Percentiles rank a stretch among this genome's conserved stretches.
These are phyloP conservation scores for Drosophila truncata DNA, from an alignment of 1,140 invertebrate species.

Conservation along the genomic window DNA sequence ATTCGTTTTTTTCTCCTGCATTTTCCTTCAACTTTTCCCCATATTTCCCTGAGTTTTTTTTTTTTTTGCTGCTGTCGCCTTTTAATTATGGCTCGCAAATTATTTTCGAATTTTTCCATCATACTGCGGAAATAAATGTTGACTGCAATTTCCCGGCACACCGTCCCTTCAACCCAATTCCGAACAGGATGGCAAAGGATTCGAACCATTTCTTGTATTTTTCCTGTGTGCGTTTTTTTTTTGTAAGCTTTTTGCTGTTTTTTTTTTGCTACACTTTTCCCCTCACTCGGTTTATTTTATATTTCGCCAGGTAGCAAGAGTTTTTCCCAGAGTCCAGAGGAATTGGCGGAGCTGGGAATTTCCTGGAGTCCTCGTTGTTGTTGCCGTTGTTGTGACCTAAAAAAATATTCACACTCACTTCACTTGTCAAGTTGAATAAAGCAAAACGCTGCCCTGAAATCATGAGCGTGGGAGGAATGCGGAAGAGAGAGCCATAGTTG, in stretches of 20 bases:
- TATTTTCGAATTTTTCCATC: conserved; percentile 83
- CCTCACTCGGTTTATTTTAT: conserved; percentile 33
- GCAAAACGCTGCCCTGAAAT: conserved; percentile 42
- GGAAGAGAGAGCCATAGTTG: conserved; percentile 18
- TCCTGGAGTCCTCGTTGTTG: conserved; percentile 19
- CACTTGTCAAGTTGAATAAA: conserved; percentile 81
- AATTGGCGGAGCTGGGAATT: conserved; percentile 27
- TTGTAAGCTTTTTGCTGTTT: conserved; percentile 13
- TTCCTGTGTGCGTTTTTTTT: conserved; percentile 38
- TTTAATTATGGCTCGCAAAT: conserved; percentile 82
- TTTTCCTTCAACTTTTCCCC: conserved; percentile 51
- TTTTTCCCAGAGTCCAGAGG: conserved; percentile 57
- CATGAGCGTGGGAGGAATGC: conserved; percentile 10
- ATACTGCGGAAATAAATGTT: conserved; percentile 81
- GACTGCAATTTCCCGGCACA: conserved; percentile 72
- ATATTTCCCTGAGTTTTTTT: conserved; percentile 29
- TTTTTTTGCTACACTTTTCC: conserved; percentile 21
- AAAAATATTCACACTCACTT: conserved; percentile 82
- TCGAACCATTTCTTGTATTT: conserved; percentile 69
- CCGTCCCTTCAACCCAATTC: conserved; percentile 35
- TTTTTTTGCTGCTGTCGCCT: conserved; percentile 60
- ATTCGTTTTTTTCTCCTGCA: conserved; percentile 16
- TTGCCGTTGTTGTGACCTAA: conserved; percentile 71
- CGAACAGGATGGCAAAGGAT: conserved; percentile 79
- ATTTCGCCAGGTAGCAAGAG: conserved; percentile 59